A percentile compares a stretch with the other conserved stretches of the same genome.
Evolutionary conservation across 2,113 vertebrate species (phyloP).

Genomic region (Serilophus lunatus): DNA sequence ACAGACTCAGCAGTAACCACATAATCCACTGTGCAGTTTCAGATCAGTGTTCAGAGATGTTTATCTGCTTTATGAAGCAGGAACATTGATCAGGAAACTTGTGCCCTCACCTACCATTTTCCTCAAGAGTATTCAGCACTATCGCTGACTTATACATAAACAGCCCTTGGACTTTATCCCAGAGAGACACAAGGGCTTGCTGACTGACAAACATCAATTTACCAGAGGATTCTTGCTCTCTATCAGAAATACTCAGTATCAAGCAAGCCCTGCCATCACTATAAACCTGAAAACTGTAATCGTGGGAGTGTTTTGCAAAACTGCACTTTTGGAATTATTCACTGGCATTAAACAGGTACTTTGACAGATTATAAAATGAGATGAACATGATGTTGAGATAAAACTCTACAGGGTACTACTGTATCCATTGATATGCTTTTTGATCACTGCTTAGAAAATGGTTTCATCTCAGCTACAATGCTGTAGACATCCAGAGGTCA

Average conservation of each 20-base stretch:
- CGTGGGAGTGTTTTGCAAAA: neutral
- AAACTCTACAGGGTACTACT: neutral
- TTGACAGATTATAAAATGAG: neutral
- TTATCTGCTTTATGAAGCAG: neutral
- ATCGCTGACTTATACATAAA: neutral
- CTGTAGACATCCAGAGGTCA: neutral
- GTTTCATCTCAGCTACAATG: neutral
- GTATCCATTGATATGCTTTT: neutral
- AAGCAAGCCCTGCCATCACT: accelerated
- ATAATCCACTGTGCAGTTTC: accelerated
- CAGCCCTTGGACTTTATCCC: neutral
- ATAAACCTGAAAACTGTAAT: neutral
- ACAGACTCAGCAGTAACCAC: neutral
- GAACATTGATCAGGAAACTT: neutral
- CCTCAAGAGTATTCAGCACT: neutral
- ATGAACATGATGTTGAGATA: neutral
- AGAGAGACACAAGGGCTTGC: neutral
- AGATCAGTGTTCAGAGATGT: neutral
- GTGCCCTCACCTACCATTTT: neutral
- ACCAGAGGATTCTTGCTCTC: neutral
- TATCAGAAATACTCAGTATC: neutral
- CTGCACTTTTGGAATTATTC: neutral
- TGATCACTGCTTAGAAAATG: neutral
- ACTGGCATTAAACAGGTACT: neutral
- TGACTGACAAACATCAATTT: neutral